Conservation (phyloP, 2,888 invertebrate species). For the Apodemia duryi region DNA sequence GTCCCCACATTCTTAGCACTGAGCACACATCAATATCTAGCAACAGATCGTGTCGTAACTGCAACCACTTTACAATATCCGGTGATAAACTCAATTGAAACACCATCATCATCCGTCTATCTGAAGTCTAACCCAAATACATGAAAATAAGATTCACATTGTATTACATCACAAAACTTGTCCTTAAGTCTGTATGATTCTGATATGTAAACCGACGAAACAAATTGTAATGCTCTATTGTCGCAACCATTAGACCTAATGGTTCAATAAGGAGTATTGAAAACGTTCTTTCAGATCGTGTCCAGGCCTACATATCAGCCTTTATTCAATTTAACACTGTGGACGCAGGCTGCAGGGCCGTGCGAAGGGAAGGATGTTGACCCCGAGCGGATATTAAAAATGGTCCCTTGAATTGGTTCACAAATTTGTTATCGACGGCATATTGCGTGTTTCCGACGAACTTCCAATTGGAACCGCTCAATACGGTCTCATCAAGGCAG, state of each 20-base stretch:
- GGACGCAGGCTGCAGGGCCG: slow-evolving; percentile 45
- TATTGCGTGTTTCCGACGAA: slow-evolving; percentile 56
- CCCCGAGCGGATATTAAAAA: slow-evolving; percentile 70
- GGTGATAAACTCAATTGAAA: slow-evolving; percentile 71
- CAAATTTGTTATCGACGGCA: slow-evolving; percentile 57
- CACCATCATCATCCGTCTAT: slow-evolving; percentile 33
- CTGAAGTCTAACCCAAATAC: slow-evolving; percentile 24
- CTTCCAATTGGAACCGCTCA: slow-evolving; percentile 39
- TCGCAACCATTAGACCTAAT: slow-evolving; percentile 70
- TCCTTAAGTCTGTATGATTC: slow-evolving; percentile 37
- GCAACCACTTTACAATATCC: slow-evolving; percentile 75
- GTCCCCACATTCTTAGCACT: slow-evolving; percentile 41
- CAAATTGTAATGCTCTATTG: slow-evolving; percentile 75
- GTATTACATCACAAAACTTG: slow-evolving; percentile 34
- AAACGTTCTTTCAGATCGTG: slow-evolving; percentile 59
- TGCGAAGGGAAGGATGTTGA: slow-evolving; percentile 64
- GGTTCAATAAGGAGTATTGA: slow-evolving; percentile 72
- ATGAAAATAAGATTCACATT: slow-evolving; percentile 49
- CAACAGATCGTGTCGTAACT: slow-evolving; percentile 59
- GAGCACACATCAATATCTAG: slow-evolving; percentile 56
- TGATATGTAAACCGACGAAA: slow-evolving; percentile 46
- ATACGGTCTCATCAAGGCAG: slow-evolving; percentile 43
- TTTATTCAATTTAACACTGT: slow-evolving; percentile 61
- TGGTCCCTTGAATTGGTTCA: slow-evolving; percentile 62
- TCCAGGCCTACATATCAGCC: slow-evolving; percentile 58